A percentile compares a stretch with the other conserved stretches of the same genome.
Conservation (phyloP, 2,113 vertebrate species). For the Chunga burmeisteri region DNA sequence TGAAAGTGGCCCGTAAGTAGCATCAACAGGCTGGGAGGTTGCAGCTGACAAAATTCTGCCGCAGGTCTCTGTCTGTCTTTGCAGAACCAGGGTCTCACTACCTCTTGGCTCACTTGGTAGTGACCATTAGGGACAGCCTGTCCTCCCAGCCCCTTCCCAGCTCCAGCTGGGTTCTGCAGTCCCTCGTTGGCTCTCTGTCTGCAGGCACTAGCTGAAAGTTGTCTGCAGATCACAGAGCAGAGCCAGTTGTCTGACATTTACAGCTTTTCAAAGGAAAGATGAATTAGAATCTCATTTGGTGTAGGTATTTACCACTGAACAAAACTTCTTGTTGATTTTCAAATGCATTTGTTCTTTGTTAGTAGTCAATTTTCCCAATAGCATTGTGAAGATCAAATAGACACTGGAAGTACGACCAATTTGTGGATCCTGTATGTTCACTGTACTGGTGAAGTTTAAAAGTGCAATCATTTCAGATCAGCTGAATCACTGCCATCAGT, state of each 20-base stretch:
- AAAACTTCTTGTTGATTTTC: background rate
- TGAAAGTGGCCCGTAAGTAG: background rate
- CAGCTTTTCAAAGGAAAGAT: background rate
- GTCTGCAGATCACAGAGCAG: background rate
- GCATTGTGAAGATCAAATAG: background rate
- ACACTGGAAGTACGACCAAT: background rate
- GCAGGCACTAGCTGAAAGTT: background rate
- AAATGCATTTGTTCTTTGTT: background rate
- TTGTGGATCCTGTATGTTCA: background rate
- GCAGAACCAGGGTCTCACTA: background rate
- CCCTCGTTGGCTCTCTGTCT: rapidly evolving
- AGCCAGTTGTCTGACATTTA: rapidly evolving
- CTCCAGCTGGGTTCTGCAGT: background rate
- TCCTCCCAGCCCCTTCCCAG: background rate
- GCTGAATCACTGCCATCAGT: background rate
- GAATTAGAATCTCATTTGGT: background rate
- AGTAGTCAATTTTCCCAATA: background rate
- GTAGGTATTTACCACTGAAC: background rate
- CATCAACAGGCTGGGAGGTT: background rate
- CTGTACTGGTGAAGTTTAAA: background rate
- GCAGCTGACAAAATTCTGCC: background rate
- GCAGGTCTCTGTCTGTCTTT: background rate
- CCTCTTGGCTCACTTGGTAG: background rate
- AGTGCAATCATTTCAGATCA: background rate
- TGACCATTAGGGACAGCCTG: background rate